Conservation (phyloP, 2,113 vertebrate species). For the Dolichallabes microphthalmus region DNA sequence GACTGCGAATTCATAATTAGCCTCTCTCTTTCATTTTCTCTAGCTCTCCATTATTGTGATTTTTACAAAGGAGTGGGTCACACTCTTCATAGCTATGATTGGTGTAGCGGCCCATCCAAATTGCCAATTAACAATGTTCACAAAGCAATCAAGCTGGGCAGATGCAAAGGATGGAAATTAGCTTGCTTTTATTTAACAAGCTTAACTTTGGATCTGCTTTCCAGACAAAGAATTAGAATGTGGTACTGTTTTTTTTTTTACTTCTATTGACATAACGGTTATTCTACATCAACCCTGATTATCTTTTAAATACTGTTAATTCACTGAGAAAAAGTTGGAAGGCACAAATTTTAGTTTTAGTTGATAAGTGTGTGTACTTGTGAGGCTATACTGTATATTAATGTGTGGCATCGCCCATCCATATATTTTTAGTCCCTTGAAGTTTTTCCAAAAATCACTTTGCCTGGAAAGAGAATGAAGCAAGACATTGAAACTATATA, state of each 20-base stretch:
- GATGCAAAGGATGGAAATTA: slow-evolving; percentile 62
- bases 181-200: slow-evolving; percentile 65
- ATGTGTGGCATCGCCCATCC: slow-evolving; percentile 30
- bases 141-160: slow-evolving; percentile 73
- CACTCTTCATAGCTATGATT: slow-evolving; percentile 57
- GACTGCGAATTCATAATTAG: slow-evolving; percentile 9
- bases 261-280: not conserved
- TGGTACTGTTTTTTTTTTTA: no score
- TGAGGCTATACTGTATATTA: slow-evolving; percentile 35
- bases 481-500: slow-evolving; percentile 59
- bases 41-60: slow-evolving; percentile 22
- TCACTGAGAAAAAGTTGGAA: not conserved
- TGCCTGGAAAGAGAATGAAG: slow-evolving; percentile 62
- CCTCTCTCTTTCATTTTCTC: not conserved
- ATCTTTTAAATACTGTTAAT: not conserved
- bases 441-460: slow-evolving; percentile 69
- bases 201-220: slow-evolving; percentile 60
- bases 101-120: slow-evolving; percentile 64
- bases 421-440: slow-evolving; percentile 67
- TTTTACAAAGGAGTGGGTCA: slow-evolving; percentile 17
- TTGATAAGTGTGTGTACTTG: not conserved
- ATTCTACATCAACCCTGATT: not conserved
- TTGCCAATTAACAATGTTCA: slow-evolving; percentile 74
- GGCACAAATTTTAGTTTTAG: not conserved
- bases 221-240: slow-evolving; percentile 50